Conservation (phyloP, 2,113 vertebrate genomes). For the Conger conger region DNA sequence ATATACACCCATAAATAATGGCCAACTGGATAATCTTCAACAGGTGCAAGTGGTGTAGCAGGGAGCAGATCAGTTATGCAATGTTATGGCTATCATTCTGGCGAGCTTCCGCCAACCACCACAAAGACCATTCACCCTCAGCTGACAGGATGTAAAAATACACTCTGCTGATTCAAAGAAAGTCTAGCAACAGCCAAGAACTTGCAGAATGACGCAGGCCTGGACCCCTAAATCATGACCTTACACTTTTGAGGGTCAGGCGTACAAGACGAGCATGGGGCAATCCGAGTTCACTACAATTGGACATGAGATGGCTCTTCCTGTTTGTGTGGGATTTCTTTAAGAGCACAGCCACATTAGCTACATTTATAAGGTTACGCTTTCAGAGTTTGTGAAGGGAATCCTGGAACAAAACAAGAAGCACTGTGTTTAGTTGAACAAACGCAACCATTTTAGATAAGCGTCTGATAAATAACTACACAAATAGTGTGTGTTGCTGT, state of each 20-base stretch:
- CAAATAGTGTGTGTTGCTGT: too few relatives aligned
- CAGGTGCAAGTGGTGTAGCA: neutral
- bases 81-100: neutral
- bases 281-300: neutral
- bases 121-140: slow-evolving; percentile 2
- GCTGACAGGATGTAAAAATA: neutral
- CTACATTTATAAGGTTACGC: neutral
- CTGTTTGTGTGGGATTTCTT: neutral
- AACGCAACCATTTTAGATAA: too few relatives aligned
- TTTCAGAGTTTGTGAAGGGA: neutral
- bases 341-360: neutral
- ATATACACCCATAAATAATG: neutral
- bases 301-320: neutral
- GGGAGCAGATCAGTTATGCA: neutral
- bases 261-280: neutral
- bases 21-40: neutral
- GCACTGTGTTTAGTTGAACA: neutral
- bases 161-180: neutral
- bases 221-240: neutral
- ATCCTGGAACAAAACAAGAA: neutral
- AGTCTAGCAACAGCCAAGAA: neutral
- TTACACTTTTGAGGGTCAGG: neutral
- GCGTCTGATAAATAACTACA: neutral
- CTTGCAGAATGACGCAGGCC: neutral
- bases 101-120: neutral